Evolutionary conservation across 2,888 invertebrate genomes (phyloP), one percentile per base, ranked within the genome.

Genomic region (Achlya flavicornis): DNA sequence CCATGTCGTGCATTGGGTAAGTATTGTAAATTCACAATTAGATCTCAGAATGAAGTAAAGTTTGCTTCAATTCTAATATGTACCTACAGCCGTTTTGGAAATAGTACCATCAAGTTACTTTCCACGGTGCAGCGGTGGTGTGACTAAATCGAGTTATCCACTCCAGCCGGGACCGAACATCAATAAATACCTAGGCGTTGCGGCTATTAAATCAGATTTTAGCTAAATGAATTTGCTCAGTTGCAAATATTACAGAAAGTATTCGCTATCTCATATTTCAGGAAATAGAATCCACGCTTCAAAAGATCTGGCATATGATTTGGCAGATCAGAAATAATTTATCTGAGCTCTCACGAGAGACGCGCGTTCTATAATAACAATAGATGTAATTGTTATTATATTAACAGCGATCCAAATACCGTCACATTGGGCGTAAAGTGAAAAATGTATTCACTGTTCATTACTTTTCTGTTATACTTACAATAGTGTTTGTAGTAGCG

Each of bases 81-180:
- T 16, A 48, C n/a, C n/a, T n/a, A n/a, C n/a, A n/a, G n/a, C 48
- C 19, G 8, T 38, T 59, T 38, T 19, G 19, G 35, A 41, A 60
- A 60, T 16, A 19, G 19, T 41, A 26, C 43, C 58, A 10, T 12
- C 38, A 16, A n/a, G 12, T 41, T 26, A 61, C 61, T 41, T 43
- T 53, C 16, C 57, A 8, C 32, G 46, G n/a, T 60, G n/a, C 69
- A 63, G 16, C 12, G 35, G 62, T 63, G 70, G 61, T 66, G 62
- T 68, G 64, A 63, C 62, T 48, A 66, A 72, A 74, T 74, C 66
- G 64, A 70, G 64, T 74, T 74, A 74, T 58, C 61, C 58, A 72
- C 68, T 70, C 66, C 59, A 60, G 60, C 32, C 58, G n/a, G 14
- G 38, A 46, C 53, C 63, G 48, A 63, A 63, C 48, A 38, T 59